Base-by-base conservation (phyloP, 1,140 invertebrate species). In the Drosophila pandora region DNA sequence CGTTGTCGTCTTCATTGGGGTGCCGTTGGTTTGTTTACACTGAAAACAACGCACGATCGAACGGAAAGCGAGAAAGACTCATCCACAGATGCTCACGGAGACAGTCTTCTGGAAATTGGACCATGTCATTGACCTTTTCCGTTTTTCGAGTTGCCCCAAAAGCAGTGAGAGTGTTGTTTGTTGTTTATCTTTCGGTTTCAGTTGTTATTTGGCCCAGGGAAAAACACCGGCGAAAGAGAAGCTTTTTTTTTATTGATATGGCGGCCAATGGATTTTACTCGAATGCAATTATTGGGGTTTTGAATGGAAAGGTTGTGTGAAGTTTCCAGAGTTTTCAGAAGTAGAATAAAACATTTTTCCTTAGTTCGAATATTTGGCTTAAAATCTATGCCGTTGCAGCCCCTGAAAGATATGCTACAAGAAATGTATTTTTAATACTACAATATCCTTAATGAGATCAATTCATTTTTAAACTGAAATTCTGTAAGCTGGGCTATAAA, bases 121-220 rank as follows among this genome's bases (percentile, higher is more conserved):
- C 59, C 88, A 90, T 84, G 88, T 90, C 88, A 90, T 88, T 90
- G 88, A 90, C 88, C 88, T 88, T 68, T 69, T 81, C 67, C 17
- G 13, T 25, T 67, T 12, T 60, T 62, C 45, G 47, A 28, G 59
- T 28, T 67, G 63, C 62, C 59, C 79, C 68, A 75, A 79, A 62
- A 88, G 71, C 71, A 88, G 83, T 88, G 83, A 88, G 83, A 88
- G 83, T 88, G 84, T 48, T 70, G 61, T 60, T 74, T 13, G 65
- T 61, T 68, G 57, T 67, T 73, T 79, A 62, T 60, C 55, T 45
- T 61, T 67, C 43, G 55, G 4, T 22, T 56, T 62, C 22, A 32
- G 62, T 57, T 69, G 28, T 52, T 73, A 43, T 52, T 55, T 32
- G 47, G 53, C 68, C 30, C 25, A 22, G 47, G 61, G 45, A 48